These are phyloP conservation scores for Parapsyche elsis DNA, from an alignment of 1,140 invertebrate species.

Conservation along the genomic window DNA sequence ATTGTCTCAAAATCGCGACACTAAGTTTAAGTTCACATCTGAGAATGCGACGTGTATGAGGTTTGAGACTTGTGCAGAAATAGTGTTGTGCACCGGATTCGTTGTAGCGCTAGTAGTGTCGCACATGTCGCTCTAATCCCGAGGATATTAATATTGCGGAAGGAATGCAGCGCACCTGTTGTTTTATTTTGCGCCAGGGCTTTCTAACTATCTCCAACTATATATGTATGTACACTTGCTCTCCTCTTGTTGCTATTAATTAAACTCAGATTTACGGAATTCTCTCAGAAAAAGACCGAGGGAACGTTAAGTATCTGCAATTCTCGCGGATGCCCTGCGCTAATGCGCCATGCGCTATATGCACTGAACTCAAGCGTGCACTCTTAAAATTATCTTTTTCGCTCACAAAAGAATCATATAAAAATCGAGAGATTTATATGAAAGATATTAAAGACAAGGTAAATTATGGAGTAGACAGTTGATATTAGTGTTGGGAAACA, in stretches of 20 bases:
- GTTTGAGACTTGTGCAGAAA: constrained; percentile 10
- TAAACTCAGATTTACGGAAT: constrained; percentile 20
- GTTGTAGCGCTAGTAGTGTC: neutral
- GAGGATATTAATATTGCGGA: constrained; percentile 40
- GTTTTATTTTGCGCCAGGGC: constrained; percentile 21
- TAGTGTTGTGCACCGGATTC: constrained; percentile 5
- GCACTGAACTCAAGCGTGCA: too few species aligned
- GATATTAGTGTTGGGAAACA: too few species aligned
- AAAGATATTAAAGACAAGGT: too few species aligned
- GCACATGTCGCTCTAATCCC: constrained; percentile 39
- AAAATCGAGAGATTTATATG: too few species aligned
- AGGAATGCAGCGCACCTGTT: constrained; percentile 41
- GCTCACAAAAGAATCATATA: too few species aligned
- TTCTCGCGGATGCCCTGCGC: neutral
- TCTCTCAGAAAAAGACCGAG: neutral
- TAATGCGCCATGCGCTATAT: neutral
- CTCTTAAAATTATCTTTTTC: too few species aligned
- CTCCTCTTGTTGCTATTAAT: constrained; percentile 11
- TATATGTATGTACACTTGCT: too few species aligned
- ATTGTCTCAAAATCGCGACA: too few species aligned
- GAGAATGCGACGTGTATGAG: neutral
- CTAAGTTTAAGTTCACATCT: too few species aligned
- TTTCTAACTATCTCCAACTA: neutral
- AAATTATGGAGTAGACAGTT: too few species aligned
- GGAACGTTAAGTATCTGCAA: neutral